These are phyloP conservation scores for Pollenia griseotomentosa DNA, from an alignment of 2,888 invertebrate species.

Conservation along the genomic window DNA sequence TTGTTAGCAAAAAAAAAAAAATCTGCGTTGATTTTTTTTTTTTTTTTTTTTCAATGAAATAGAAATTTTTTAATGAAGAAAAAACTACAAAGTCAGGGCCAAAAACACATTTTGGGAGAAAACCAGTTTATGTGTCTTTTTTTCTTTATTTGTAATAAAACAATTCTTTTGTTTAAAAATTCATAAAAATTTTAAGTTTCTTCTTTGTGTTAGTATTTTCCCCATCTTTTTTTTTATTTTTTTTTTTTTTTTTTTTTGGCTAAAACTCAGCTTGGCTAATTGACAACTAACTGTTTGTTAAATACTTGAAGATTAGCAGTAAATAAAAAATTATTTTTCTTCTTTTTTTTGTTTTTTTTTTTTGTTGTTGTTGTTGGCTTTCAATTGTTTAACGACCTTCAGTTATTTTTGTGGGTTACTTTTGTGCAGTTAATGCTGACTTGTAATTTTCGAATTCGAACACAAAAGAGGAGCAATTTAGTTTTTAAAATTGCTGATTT, in stretches of 20 bases:
- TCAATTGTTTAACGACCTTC: constrained; percentile 33
- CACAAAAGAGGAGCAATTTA: not conserved
- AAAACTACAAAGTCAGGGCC: constrained; percentile 44
- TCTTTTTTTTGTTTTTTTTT: too few species aligned
- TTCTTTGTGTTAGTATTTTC: constrained; percentile 31
- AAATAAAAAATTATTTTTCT: constrained; percentile 5
- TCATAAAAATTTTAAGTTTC: constrained; percentile 30
- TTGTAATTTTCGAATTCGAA: constrained; percentile 15
- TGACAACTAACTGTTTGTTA: constrained; percentile 45
- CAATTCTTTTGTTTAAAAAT: constrained; percentile 50
- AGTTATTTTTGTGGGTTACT: constrained; percentile 26
- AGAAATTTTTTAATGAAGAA: constrained; percentile 36
- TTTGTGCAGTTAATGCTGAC: not conserved
- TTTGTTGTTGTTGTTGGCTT: constrained; percentile 9
- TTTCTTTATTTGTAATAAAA: constrained; percentile 27
- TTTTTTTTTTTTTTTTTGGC: not conserved
- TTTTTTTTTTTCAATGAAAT: constrained; percentile 49
- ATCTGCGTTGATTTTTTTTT: constrained; percentile 33
- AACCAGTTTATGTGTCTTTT: constrained; percentile 49
- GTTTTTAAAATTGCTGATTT: not conserved
- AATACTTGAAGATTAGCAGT: constrained; percentile 39
- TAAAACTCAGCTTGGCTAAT: constrained; percentile 24
- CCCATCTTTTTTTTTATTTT: too few species aligned
- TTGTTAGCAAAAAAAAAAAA: not conserved
- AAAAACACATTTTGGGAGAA: constrained; percentile 39